Base-by-base conservation (phyloP, 1,140 invertebrate genomes). In the Drosophila ficusphila region DNA sequence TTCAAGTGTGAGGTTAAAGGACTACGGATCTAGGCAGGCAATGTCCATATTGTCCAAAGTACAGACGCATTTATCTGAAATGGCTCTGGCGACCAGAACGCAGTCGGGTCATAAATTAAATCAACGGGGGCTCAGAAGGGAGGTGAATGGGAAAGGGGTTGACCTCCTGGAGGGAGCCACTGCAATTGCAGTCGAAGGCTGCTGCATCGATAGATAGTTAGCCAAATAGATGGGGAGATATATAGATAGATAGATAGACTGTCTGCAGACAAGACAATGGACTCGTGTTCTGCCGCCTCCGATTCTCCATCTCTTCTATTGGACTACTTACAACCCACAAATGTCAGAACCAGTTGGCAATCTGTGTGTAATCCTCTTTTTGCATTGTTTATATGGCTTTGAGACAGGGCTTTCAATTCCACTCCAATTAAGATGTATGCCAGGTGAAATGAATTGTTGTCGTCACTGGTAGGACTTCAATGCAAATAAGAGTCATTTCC, bases 11-110 rank as follows among this genome's bases (percentile, higher is more conserved):
- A 9, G 54, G 4, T 44, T 61, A 61, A 21, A 33, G 27, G 38
- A 16, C 41, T 31, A 4, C 18, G 25, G 23, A 33, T 38, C 41
- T 27, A 39, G 42, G 31, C 57, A 58, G 34, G 58, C 71, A 76
- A 67, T 53, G 68, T 58, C 52, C 60, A 78, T 73, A 85, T 83
- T 83, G 79, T 86, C 81, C 71, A 73, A 57, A 82, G 70, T 52
- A 76, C 81, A 85, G 81, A 85, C 79, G 77, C 79, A 85, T 85
- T 85, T 85, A 85, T 85, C 79, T 85, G 72, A 69, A 85, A 85
- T 44, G 57, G 79, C 60, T 65, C 46, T 53, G 53, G 53, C 58
- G 65, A 33, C 49, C 60, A 51, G 56, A 58, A 42, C 69, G 73
- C 73, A 82, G 51, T 60, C 65, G 56, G 56, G 42, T 69, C 76